A percentile compares a stretch with the other conserved stretches of the same genome.
Evolutionary conservation across 1,140 invertebrate species (phyloP).

Genomic region (Stegodyphus mimosarum): DNA sequence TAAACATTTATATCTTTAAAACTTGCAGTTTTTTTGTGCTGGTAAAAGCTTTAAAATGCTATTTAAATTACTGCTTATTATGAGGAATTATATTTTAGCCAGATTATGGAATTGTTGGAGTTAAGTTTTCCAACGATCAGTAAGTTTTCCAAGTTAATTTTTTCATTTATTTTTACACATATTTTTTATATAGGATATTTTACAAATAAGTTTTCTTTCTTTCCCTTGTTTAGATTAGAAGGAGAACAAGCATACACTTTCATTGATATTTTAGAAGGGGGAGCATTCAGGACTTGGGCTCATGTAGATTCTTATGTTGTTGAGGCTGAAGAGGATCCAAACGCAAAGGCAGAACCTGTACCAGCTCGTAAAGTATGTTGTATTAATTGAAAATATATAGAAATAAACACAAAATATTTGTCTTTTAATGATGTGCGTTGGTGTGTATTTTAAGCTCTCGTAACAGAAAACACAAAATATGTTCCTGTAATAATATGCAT

Average conservation of each 20-base stretch:
- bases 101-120: neutral
- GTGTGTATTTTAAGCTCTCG: neutral
- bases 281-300: neutral
- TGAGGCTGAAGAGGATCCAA: neutral
- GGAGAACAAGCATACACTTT: conserved; percentile 19
- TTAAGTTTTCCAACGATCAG: neutral
- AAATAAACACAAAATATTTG: neutral
- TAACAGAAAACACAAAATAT: neutral
- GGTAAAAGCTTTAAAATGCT: neutral
- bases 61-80: neutral
- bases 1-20: too few relatives aligned
- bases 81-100: neutral
- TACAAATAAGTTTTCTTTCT: neutral
- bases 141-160: neutral
- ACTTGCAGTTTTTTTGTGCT: too few relatives aligned
- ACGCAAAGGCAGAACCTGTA: conserved; percentile 1
- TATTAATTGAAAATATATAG: neutral
- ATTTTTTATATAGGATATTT: neutral
- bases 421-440: neutral
- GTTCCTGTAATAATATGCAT: neutral
- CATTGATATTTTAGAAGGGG: conserved; percentile 40
- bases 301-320: conserved; percentile 10
- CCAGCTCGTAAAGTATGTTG: conserved; percentile 23
- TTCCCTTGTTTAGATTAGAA: neutral
- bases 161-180: neutral